Conservation (phyloP, 2,113 vertebrate species). For the Elephantulus edwardii region DNA sequence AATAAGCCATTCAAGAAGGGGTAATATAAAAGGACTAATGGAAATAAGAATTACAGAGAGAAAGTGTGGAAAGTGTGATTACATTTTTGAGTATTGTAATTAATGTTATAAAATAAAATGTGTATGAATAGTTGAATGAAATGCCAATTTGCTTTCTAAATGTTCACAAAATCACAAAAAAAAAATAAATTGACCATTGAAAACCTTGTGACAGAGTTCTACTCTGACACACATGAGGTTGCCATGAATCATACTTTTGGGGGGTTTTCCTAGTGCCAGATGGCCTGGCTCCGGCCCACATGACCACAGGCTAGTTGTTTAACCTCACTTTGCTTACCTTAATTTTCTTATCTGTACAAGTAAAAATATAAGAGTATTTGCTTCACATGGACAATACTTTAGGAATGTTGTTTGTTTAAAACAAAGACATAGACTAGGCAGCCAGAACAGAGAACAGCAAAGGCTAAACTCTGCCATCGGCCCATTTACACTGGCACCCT, state of each 20-base stretch:
- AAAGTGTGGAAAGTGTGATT: no score
- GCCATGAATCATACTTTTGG: neutral
- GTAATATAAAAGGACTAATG: no score
- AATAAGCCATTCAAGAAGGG: neutral
- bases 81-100: no score
- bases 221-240: neutral
- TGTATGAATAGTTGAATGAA: no score
- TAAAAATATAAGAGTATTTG: neutral
- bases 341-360: neutral
- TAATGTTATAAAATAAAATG: no score
- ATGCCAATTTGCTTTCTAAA: no score
- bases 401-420: accelerated
- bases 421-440: accelerated
- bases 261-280: neutral
- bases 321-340: neutral
- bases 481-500: neutral
- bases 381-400: accelerated
- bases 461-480: accelerated
- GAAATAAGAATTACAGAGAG: no score
- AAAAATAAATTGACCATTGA: no score
- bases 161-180: no score
- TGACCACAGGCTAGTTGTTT: accelerated
- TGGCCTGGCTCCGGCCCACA: neutral
- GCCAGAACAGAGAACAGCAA: neutral
- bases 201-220: neutral